phyloP scores from a whole-genome alignment of 2,888 invertebrate genomes.

The Altica lythri region DNA sequence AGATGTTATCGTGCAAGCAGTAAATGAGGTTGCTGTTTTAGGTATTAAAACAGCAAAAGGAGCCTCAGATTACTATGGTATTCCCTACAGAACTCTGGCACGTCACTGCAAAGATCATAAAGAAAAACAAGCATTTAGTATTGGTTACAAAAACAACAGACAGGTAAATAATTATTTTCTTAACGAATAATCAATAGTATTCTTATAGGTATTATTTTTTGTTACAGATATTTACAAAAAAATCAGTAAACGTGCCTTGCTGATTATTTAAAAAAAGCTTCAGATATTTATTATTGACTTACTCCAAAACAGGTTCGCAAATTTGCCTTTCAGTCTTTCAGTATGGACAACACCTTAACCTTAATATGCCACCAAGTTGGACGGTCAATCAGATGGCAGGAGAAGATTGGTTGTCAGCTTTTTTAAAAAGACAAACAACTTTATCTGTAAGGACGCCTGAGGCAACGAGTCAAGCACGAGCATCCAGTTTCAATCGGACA shows the following conservation, averaged over 20 bases:
- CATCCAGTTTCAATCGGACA: background rate
- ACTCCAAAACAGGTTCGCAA: slow-evolving; percentile 1
- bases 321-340: background rate
- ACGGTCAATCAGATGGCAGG: background rate
- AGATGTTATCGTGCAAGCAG: too few relatives aligned
- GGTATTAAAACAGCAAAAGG: too few relatives aligned
- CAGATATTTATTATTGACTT: background rate
- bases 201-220: background rate
- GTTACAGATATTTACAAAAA: background rate
- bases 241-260: background rate
- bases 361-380: background rate
- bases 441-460: background rate
- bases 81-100: background rate
- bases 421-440: background rate
- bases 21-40: too few relatives aligned
- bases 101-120: background rate
- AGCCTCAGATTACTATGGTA: too few relatives aligned
- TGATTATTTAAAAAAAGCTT: background rate
- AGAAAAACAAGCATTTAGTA: background rate
- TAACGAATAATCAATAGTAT: background rate
- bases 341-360: too few relatives aligned
- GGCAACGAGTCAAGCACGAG: background rate
- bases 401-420: background rate
- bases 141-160: background rate
- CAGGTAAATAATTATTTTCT: background rate